Base-by-base conservation (phyloP, 1,140 invertebrate species). In the Druon quercuslanigerum region DNA sequence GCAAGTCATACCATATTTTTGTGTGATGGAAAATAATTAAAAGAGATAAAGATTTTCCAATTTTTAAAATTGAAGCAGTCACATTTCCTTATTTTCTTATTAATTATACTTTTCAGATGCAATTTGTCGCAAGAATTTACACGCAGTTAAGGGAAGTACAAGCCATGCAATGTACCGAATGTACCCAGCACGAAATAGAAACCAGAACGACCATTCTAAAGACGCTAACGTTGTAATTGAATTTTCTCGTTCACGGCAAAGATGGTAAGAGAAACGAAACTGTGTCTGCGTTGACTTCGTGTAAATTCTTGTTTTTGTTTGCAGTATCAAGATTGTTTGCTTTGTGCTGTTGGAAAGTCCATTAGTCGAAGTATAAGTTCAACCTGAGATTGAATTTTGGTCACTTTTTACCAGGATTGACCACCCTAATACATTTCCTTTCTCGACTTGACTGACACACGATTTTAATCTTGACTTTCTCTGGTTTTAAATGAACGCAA, bases 121-220 rank as follows among this genome's bases (percentile, higher is more conserved):
- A 9, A 14, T 25, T 60, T 60, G 25, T 66, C 46, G 8, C 12
- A 16, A 16, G 33, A 66, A 40, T 16, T 66, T 40, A 16, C 60
- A 66, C 12, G 12, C 33, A 60, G 60, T 66, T 66, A 40, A 40
- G 14, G 40, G 40, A 9, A 46, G 40, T 40, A 16, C 13, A 16
- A 40, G 25, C 13, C 25, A 16, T 40, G 60, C n/a, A 40, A 66
- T 7, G 14, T 20, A 66, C 14, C 25, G 20, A 20, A 66, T 66
- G 60, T 33, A 19, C 17, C 7, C 54, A 56, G 17, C n/a, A 40
- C 33, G 40, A 66, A 66, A 66, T 66, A 66, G 60, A 66, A 66
- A 66, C 60, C 60, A 66, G 60, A 66, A 66, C 60, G 60, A 66
- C 60, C 25, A 66, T 66, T 66, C 60, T 66, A 33, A 40, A 66